Base-by-base conservation (phyloP, 1,140 invertebrate genomes). In the Drosophila varians region DNA sequence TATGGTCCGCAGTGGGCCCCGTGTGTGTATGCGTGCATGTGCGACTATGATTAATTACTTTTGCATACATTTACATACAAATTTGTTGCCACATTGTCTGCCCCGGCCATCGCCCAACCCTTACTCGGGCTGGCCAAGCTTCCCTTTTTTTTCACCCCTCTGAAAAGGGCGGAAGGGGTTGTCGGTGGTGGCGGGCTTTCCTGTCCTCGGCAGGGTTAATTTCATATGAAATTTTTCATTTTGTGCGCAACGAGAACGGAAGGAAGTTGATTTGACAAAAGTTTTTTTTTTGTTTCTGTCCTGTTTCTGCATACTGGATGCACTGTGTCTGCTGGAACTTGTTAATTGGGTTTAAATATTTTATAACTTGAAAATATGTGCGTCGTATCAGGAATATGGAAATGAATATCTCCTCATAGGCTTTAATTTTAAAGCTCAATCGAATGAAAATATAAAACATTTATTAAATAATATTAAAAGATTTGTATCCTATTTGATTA, bases 41-140 rank as follows among this genome's bases (percentile, higher is more conserved):
- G 86, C 79, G 86, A 89, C 86, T 89, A 89, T 89, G 86, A 89
- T 89, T 89, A 89, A 89, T 89, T 89, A 86, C 86, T 89, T 89
- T 86, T 86, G 86, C 86, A 89, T 89, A 89, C 80, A 89, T 89
- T 89, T 89, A 86, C 86, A 89, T 89, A 86, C 71, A 87, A 89
- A 86, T 89, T 86, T 89, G 77, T 89, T 89, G 86, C 77, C 80
- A 89, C 76, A 82, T 89, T 89, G 86, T 89, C 87, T 89, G 80
- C 76, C 76, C 62, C 72, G 68, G 55, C 42, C 77, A 66, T 65
- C 26, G 55, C 42, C 48, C 14, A 42, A 42, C 38, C 38, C 38
- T 18, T 42, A 6, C n/a, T n/a, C 38, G 6, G 0, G n/a, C 11
- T 34, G 31, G n/a, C 12, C 34, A 31, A 14, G 36, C 36, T 14